Evolutionary conservation across 2,888 invertebrate species (phyloP), one percentile per base, ranked within the genome.

Genomic region (Ormyrus nitidulus): DNA sequence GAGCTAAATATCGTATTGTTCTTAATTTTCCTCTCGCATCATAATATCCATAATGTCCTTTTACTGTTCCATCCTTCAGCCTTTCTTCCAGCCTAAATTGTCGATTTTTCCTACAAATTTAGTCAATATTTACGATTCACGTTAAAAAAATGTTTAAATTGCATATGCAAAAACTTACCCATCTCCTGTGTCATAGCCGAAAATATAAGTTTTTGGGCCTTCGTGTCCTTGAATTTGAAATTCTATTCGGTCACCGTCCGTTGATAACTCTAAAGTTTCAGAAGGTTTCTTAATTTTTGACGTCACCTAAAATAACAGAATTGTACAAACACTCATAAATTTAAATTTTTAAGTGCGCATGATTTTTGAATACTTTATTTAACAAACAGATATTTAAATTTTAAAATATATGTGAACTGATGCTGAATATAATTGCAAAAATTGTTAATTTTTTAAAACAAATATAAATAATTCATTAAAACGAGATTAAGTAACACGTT

Each of bases 181-280:
- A 91, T 94, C 94, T 86, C 96, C 96, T 70, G 96, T 96, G 88
- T 96, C 96, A 89, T 93, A 96, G 86, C 96, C 96, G 90, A 96
- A 96, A 90, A 96, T 94, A 90, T 96, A 96, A 84, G 95, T 95
- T 87, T 95, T 93, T 0, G 96, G 96, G 64, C 96, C 96, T 84
- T 94, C 93, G 91, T 95, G 95, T 83, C 96, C 96, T 85, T 95
- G 95, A 92, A 96, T 94, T 87, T 96, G 95, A 92, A 96, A 96
- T 88, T 95, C 94, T 5, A 95, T 92, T 79, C 95, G 88, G 77
- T 93, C 92, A 53, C 91, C 91, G 54, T 88, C 82, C 8, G 83
- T 76, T 0, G 86, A 86, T 10, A 86, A 79, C 56, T 83, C 81
- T 66, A 81, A 77, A n/a, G 46, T 48, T 9, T 48, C 58, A 9